phyloP scores from a whole-genome alignment of 1,140 invertebrate genomes.

The Aphis gossypii region DNA sequence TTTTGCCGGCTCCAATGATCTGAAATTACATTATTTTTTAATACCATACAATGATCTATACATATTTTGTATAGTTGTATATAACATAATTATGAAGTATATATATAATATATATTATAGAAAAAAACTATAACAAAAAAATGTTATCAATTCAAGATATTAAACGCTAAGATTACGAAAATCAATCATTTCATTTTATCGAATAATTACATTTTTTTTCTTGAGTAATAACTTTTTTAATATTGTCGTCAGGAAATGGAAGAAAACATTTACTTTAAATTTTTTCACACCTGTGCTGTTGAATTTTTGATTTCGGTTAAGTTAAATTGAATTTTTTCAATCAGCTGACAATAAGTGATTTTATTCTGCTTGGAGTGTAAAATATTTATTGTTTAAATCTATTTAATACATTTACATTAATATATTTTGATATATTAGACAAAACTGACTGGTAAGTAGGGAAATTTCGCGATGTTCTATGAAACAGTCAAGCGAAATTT shows the following conservation, averaged over 20 bases:
- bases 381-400: background rate
- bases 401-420: too few relatives aligned
- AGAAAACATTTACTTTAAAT: background rate
- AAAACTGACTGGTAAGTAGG: too few relatives aligned
- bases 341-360: background rate
- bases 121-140: background rate
- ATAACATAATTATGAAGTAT: background rate
- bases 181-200: background rate
- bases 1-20: conserved; percentile 16
- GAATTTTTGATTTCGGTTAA: background rate
- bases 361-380: background rate
- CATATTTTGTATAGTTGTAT: background rate
- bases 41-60: background rate
- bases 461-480: background rate
- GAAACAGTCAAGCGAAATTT: background rate
- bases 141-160: background rate
- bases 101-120: background rate
- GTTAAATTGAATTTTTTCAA: background rate
- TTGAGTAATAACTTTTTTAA: background rate
- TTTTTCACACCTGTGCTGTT: too few relatives aligned
- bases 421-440: too few relatives aligned
- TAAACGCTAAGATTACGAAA: background rate
- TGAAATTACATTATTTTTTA: background rate
- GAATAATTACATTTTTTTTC: background rate
- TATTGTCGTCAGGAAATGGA: background rate